Evolutionary conservation across 2,113 vertebrate genomes (phyloP).

Genomic region (Strix aluco): DNA sequence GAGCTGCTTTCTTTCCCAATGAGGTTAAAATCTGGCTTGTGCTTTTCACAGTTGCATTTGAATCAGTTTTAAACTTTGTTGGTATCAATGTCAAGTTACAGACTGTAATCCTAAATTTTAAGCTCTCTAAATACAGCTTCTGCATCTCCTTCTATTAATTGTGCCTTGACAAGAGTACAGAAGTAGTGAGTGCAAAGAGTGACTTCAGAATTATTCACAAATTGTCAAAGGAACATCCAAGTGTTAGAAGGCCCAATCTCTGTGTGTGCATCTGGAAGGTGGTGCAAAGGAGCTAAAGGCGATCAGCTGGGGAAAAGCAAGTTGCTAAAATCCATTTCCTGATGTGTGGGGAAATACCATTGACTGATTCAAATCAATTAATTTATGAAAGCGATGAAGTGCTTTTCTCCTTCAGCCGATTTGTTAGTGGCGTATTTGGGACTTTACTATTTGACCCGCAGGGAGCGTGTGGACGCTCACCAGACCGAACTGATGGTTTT

Average conservation of each 20-base stretch:
- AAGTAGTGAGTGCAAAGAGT: neutral
- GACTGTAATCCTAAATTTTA: neutral
- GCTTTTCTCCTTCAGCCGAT: neutral
- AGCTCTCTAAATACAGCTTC: neutral
- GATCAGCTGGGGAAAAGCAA: neutral
- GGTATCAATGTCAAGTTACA: neutral
- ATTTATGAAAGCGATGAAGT: neutral
- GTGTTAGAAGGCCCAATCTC: accelerated
- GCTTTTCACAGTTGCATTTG: neutral
- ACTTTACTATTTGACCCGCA: neutral
- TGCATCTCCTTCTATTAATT: neutral
- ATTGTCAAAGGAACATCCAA: neutral
- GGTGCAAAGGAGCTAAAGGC: neutral
- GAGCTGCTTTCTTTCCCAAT: neutral
- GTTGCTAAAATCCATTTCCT: neutral
- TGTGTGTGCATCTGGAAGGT: accelerated
- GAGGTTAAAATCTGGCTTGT: neutral
- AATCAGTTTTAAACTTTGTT: neutral
- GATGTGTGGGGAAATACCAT: neutral
- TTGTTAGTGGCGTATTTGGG: neutral
- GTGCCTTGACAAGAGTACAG: neutral
- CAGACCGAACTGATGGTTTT: neutral
- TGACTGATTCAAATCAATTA: neutral
- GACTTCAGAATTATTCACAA: neutral
- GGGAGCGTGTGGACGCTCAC: accelerated